These are phyloP conservation scores for Acrobasis repandana DNA, from an alignment of 2,888 invertebrate genomes.

Conservation along the genomic window DNA sequence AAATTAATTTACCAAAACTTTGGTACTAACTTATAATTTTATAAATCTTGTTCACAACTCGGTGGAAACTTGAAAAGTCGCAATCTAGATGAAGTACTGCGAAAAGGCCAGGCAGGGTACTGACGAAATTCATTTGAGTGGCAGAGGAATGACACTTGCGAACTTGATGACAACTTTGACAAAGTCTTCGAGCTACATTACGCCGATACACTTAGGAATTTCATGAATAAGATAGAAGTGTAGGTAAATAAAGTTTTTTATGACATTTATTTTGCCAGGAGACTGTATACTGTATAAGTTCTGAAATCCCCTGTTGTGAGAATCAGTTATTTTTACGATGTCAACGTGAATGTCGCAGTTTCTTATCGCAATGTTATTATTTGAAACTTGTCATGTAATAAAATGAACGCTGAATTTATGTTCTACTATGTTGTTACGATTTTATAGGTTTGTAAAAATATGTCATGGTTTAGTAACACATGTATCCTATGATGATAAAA, in stretches of 20 bases:
- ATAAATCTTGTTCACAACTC: conserved; percentile 9
- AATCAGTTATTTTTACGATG: conserved; percentile 11
- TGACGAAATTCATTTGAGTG: neutral
- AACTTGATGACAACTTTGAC: conserved; percentile 19
- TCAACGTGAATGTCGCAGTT: no score
- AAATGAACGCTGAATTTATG: no score
- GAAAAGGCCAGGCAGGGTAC: neutral
- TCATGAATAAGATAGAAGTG: conserved; percentile 19
- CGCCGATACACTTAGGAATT: conserved; percentile 19
- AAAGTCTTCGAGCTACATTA: conserved; percentile 5
- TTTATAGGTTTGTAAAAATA: no score
- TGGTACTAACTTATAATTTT: neutral
- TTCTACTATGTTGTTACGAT: no score
- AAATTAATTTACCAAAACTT: conserved; percentile 14
- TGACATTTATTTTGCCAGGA: conserved; percentile 17
- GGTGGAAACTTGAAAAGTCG: conserved; percentile 9
- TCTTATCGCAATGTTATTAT: no score
- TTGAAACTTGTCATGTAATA: no score
- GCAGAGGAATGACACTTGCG: conserved; percentile 11
- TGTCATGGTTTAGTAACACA: no score
- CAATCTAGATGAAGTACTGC: conserved; percentile 3
- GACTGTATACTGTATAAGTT: conserved; percentile 3
- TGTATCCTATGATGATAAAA: no score
- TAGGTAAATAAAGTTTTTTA: conserved; percentile 14
- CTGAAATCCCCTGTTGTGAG: conserved; percentile 1